These are phyloP conservation scores for Dolichomitus sp. DNA, from an alignment of 2,888 invertebrate genomes.

Conservation along the genomic window DNA sequence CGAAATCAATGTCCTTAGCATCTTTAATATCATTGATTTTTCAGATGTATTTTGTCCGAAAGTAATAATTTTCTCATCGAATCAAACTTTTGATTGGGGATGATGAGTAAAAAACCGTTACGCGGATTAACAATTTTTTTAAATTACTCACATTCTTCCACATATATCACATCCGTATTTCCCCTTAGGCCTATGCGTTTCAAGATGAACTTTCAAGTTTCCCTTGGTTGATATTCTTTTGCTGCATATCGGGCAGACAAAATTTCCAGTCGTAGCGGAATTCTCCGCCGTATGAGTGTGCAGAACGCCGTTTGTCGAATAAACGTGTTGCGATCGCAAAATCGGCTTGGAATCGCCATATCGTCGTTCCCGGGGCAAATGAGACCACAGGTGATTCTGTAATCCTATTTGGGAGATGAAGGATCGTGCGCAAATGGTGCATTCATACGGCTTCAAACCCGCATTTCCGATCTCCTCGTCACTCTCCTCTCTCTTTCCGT, in stretches of 20 bases:
- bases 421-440: constrained; percentile 87
- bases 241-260: constrained; percentile 89
- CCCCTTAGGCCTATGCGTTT: constrained; percentile 89
- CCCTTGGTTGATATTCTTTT: constrained; percentile 89
- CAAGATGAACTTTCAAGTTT: constrained; percentile 89
- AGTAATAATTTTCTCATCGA: too few relatives aligned
- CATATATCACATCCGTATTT: constrained; percentile 90
- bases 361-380: constrained; percentile 85
- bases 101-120: too few relatives aligned
- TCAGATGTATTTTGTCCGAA: too few relatives aligned
- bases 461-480: constrained; percentile 59
- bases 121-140: not conserved
- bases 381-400: constrained; percentile 89
- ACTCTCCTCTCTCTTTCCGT: constrained; percentile 68
- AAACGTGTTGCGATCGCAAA: constrained; percentile 79
- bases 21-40: too few relatives aligned
- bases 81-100: too few relatives aligned
- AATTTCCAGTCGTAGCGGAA: constrained; percentile 82
- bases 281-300: constrained; percentile 81
- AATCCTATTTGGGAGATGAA: constrained; percentile 88
- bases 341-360: constrained; percentile 75
- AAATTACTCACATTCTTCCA: constrained; percentile 89
- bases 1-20: too few relatives aligned
- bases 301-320: constrained; percentile 80
- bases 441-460: constrained; percentile 87